A percentile compares a stretch with the other conserved stretches of the same genome.
Evolutionary conservation across 2,113 vertebrate genomes (phyloP).

Genomic region (Brachionichthys hirsutus): DNA sequence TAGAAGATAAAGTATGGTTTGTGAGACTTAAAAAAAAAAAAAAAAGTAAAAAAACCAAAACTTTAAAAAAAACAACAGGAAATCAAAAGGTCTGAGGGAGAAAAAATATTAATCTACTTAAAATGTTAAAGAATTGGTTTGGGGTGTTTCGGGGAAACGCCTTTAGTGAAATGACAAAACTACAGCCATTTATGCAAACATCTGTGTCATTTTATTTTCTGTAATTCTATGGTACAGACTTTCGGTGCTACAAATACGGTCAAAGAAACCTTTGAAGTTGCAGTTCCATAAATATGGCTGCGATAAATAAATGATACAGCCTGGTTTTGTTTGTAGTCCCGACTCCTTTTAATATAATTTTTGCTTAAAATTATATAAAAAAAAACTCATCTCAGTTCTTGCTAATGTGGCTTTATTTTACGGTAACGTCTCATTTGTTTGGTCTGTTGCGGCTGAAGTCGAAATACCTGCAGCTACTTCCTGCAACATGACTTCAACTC

Average conservation of each 20-base stretch:
- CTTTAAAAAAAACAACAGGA: slow-evolving; percentile 36
- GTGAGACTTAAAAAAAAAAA: slow-evolving; percentile 70
- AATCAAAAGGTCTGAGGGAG: slow-evolving; percentile 71
- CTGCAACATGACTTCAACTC: slow-evolving; percentile 21
- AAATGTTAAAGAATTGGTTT: slow-evolving; percentile 53
- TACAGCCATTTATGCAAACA: slow-evolving; percentile 56
- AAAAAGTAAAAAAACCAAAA: slow-evolving; percentile 41
- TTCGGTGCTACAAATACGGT: slow-evolving; percentile 73
- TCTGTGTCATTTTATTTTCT: slow-evolving; percentile 44
- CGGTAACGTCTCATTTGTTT: slow-evolving; percentile 33
- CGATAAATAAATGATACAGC: slow-evolving; percentile 68
- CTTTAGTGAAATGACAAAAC: slow-evolving; percentile 33
- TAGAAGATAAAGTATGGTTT: slow-evolving; percentile 78
- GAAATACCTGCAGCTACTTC: slow-evolving; percentile 25
- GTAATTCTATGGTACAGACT: slow-evolving; percentile 59
- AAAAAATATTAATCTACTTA: slow-evolving; percentile 51
- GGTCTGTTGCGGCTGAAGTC: slow-evolving; percentile 43
- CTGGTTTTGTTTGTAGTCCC: slow-evolving; percentile 77
- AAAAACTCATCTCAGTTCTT: slow-evolving; percentile 74
- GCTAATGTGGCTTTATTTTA: slow-evolving; percentile 74
- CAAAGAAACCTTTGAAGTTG: slow-evolving; percentile 76
- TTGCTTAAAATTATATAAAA: slow-evolving; percentile 30
- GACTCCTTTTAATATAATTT: slow-evolving; percentile 68
- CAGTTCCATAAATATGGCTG: slow-evolving; percentile 80
- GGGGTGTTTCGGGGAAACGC: slow-evolving; percentile 35